Evolutionary conservation across 2,113 vertebrate genomes (phyloP), one percentile per base, ranked within the genome.

Genomic region (Apaloderma vittatum): DNA sequence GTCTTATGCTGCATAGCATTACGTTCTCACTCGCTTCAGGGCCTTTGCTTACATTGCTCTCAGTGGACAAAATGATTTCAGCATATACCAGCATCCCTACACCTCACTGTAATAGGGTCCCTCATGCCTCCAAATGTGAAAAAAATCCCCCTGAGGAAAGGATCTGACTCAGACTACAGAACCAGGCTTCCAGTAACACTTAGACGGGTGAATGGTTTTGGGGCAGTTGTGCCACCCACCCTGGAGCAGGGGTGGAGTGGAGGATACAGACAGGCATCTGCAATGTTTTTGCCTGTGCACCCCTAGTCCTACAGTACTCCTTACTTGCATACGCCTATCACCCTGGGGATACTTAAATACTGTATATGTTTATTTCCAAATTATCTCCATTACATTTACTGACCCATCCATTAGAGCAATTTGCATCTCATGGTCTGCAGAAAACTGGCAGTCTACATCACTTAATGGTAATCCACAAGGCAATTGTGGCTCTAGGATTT

Each of bases 141-240:
- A 46, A 3, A 86, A 62, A 58, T 4, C 10, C 13, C 36, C 24
- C n/a, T 48, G n/a, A 75, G 48, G 21, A 14, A 86, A 74, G 12
- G 13, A 11, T 73, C 79, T 84, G 51, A 13, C 46, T 74, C 0
- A 0, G 15, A 32, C 24, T 59, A 17, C 21, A 80, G 66, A 80
- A 77, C 9, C 8, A 30, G 48, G 29, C 5, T 46, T 68, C 36
- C 74, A 65, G n/a, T 58, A 62, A 51, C 36, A 54, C 2, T n/a
- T 32, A 75, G 52, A 52, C 73, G 22, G 46, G 3, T 21, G 32
- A 32, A 37, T 30, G 15, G 2, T 5, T 66, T 43, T 74, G 8
- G 16, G 9, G 30, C 4, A 0, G 7, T 17, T 45, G 21, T 77
- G 40, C 3, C 20, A 32, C 5, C 6, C 15, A 11, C 32, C n/a